Percentiles rank a stretch among this genome's conserved stretches.
phyloP scores from a whole-genome alignment of 2,797 vertebrate species.

The Rhinatrema bivittatum region DNA sequence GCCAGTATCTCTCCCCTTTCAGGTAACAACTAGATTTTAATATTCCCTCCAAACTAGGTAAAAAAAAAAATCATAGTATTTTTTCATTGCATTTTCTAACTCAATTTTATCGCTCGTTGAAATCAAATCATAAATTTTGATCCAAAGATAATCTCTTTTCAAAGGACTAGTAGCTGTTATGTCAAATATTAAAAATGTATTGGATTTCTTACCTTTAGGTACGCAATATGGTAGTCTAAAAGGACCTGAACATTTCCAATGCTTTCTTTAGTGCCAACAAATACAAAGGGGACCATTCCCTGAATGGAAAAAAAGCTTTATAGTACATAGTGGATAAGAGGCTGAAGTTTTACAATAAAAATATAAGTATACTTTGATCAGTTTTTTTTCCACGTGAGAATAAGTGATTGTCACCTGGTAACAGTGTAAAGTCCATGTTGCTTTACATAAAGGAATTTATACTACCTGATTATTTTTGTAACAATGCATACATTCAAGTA shows the following conservation, averaged over 20 bases:
- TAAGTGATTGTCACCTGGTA: background rate
- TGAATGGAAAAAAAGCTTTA: constrained; percentile 44
- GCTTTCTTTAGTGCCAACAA: constrained; percentile 96
- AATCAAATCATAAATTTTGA: no score
- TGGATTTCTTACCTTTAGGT: constrained; percentile 81
- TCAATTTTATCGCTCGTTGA: no score
- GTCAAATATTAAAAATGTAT: background rate
- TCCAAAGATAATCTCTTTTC: no score
- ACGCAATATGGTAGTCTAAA: constrained; percentile 94
- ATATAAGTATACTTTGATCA: background rate
- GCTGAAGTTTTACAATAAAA: background rate
- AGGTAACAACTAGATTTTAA: no score
- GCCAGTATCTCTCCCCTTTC: no score
- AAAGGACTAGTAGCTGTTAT: no score
- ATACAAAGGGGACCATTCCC: constrained; percentile 98
- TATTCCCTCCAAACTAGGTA: no score
- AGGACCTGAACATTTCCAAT: constrained; percentile 94
- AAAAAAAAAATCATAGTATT: no score
- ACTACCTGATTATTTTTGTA: no score
- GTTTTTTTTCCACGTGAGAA: background rate
- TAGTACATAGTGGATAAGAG: constrained; percentile 1
- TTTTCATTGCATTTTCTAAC: no score
- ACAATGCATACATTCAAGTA: no score
- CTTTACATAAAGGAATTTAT: no score
- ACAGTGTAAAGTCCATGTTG: background rate